Conservation (phyloP, 1,140 invertebrate genomes). For the Drosophila repleta region DNA sequence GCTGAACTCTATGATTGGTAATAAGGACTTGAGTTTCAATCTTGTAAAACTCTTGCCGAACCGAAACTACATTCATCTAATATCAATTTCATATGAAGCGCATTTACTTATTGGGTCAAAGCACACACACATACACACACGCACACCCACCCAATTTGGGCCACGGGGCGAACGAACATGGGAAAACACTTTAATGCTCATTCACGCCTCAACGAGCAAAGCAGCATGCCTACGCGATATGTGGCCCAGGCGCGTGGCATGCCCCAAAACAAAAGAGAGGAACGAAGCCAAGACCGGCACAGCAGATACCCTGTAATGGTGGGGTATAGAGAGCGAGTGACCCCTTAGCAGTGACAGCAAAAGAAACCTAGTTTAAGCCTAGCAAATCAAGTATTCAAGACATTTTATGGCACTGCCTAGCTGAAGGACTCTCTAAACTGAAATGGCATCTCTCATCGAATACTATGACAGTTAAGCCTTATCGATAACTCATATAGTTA, state of each 20-base stretch:
- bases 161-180: constrained; percentile 23
- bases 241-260: background rate
- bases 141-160: background rate
- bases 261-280: no score
- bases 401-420: no score
- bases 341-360: no score
- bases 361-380: no score
- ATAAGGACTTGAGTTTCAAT: background rate
- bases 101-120: constrained; percentile 1
- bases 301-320: no score
- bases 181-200: constrained; percentile 55
- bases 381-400: no score
- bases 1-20: background rate
- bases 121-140: constrained; percentile 5
- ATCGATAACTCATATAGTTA: no score
- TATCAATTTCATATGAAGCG: background rate
- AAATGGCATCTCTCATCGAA: no score
- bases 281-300: no score
- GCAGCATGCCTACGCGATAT: constrained; percentile 21
- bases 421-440: background rate
- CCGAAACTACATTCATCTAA: no score
- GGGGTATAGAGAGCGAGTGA: no score
- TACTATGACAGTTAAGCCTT: no score
- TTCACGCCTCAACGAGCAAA: constrained; percentile 43
- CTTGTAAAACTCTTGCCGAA: background rate